phyloP scores from a whole-genome alignment of 35 echinoderm and acorn worm species.

The Apostichopus parvimensis region DNA sequence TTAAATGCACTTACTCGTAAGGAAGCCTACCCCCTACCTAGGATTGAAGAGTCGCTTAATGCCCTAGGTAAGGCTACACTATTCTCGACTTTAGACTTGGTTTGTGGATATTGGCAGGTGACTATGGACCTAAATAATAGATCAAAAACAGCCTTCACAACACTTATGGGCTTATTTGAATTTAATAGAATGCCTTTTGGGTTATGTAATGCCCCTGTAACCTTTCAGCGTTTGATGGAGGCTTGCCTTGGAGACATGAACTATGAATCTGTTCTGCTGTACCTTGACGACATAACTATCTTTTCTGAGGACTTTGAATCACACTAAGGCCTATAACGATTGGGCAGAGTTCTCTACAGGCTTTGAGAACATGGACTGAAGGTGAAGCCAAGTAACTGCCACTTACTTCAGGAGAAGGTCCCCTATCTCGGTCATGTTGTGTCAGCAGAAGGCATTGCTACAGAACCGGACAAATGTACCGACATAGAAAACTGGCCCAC shows the following conservation, averaged over 20 bases:
- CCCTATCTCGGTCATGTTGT: conserved; percentile 59
- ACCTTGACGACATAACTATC: conserved; percentile 28
- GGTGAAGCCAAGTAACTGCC: conserved; percentile 55
- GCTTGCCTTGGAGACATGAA: conserved; percentile 61
- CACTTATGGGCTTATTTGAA: conserved; percentile 54
- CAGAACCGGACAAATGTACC: background rate
- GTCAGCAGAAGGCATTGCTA: conserved; percentile 7
- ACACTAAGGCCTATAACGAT: background rate
- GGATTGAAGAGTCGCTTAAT: conserved; percentile 62
- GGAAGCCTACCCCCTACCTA: conserved; percentile 63
- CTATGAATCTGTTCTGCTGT: conserved; percentile 28
- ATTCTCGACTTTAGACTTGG: conserved; percentile 59
- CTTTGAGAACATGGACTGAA: conserved; percentile 47
- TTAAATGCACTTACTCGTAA: conserved; percentile 35
- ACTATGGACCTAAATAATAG: conserved; percentile 22
- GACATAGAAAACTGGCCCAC: background rate
- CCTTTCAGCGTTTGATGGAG: conserved; percentile 78
- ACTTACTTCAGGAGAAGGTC: conserved; percentile 39
- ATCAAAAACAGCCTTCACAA: conserved; percentile 75
- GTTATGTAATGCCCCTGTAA: conserved; percentile 45
- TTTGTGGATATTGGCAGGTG: conserved; percentile 38
- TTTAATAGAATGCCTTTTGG: conserved; percentile 70
- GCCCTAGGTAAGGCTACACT: conserved; percentile 17
- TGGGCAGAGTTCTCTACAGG: background rate
- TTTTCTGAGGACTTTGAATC: conserved; percentile 55